These are phyloP conservation scores for Heliopora coerulea DNA, from an alignment of 92 coral and sea anemone genomes.

Conservation along the genomic window DNA sequence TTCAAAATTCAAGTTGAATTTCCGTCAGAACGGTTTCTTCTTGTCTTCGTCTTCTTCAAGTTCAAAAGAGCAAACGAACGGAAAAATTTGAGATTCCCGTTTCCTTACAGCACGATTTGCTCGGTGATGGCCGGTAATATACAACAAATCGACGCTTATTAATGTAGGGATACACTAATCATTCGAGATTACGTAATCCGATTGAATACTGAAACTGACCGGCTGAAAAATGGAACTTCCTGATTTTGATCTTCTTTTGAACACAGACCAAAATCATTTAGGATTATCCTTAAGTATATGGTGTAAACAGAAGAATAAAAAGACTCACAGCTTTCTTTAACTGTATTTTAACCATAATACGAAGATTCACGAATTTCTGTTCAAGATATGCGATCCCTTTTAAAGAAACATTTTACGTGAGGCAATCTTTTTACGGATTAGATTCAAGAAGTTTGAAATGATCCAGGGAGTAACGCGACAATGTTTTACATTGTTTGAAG, in stretches of 20 bases:
- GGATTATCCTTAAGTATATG: background rate
- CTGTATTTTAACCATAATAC: background rate
- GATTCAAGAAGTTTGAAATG: background rate
- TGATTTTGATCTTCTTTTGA: conserved; percentile 4
- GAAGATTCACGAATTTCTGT: background rate
- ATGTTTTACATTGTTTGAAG: background rate
- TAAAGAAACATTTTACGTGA: background rate
- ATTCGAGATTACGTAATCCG: background rate
- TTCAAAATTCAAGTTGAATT: conserved; percentile 35
- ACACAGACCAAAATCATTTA: conserved; percentile 9
- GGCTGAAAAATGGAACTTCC: background rate
- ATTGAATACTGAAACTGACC: background rate
- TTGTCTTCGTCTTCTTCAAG: background rate
- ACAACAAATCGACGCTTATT: background rate
- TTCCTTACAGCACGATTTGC: background rate
- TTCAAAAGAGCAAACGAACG: background rate
- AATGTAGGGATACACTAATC: background rate
- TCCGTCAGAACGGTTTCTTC: conserved; percentile 24
- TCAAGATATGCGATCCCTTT: conserved; percentile 1
- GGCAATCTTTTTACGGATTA: background rate
- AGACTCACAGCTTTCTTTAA: conserved; percentile 2
- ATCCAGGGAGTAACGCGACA: conserved; percentile 7
- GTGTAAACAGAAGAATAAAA: background rate
- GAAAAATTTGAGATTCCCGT: background rate
- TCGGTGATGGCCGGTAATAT: background rate